Percentiles rank a stretch among this genome's conserved stretches.
phyloP scores from a whole-genome alignment of 2,113 vertebrate genomes.

The Sebastes fasciatus region DNA sequence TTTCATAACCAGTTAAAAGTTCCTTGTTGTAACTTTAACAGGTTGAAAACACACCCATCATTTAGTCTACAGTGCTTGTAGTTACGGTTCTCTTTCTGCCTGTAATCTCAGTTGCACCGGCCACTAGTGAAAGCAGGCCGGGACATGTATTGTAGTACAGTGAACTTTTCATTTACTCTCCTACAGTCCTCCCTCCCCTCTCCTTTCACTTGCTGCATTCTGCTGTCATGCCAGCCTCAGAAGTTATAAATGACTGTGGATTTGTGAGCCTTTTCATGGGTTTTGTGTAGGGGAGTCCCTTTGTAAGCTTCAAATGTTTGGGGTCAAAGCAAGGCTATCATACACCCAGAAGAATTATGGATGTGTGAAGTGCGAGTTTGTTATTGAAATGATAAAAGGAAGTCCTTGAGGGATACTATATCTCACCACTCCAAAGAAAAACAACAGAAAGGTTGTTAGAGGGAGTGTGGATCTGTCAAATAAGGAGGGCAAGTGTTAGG shows the following conservation, averaged over 20 bases:
- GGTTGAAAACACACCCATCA: background rate
- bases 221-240: constrained; percentile 65
- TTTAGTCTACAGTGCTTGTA: background rate
- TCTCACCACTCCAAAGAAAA: constrained; percentile 42
- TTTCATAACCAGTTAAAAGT: background rate
- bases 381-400: constrained; percentile 76
- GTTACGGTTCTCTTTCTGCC: constrained; percentile 6
- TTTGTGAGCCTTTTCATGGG: constrained; percentile 61
- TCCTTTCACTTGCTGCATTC: constrained; percentile 35
- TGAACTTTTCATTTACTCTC: constrained; percentile 36
- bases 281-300: constrained; percentile 50
- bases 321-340: constrained; percentile 77
- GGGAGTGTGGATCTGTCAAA: constrained; percentile 46
- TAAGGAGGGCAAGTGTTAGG: constrained; percentile 41
- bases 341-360: constrained; percentile 68
- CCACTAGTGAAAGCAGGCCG: constrained; percentile 8
- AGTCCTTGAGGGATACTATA: constrained; percentile 46
- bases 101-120: constrained; percentile 5
- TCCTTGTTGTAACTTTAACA: background rate
- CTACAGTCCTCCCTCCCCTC: constrained; percentile 1
- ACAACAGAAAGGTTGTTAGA: constrained; percentile 41
- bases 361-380: constrained; percentile 66
- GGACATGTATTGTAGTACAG: constrained; percentile 37
- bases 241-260: constrained; percentile 71
- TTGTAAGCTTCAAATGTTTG: constrained; percentile 68